Evolutionary conservation across 2,113 vertebrate genomes (phyloP).

Genomic region (Gasterosteus nipponicus): DNA sequence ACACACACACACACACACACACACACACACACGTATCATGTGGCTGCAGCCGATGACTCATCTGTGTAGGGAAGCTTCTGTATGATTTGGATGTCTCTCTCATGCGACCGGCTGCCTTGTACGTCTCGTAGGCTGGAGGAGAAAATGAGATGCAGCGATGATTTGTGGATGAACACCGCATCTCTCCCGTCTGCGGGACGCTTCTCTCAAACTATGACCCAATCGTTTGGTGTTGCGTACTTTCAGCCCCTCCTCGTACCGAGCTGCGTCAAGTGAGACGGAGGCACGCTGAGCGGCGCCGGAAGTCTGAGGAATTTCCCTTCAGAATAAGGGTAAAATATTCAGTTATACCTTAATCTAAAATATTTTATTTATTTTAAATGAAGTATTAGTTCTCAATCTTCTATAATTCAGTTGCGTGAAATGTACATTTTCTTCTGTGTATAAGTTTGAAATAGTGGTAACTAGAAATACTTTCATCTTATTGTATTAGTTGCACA

Average conservation of each 20-base stretch:
- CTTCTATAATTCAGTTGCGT: background rate
- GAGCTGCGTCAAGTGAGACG: background rate
- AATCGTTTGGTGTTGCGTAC: slow-evolving; percentile 68
- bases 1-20: no score
- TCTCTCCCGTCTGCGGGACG: slow-evolving; percentile 64
- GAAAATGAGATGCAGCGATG: background rate
- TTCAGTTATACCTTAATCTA: no score
- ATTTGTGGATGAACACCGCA: slow-evolving; percentile 1
- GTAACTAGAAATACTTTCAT: background rate
- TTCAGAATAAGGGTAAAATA: slow-evolving; percentile 50
- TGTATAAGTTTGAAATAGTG: background rate
- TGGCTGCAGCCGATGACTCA: slow-evolving; percentile 42
- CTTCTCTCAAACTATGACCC: slow-evolving; percentile 70
- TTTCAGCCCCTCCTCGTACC: slow-evolving; percentile 67
- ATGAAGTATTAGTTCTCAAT: background rate
- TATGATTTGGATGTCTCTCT: background rate
- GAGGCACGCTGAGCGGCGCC: background rate
- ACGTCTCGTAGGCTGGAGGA: background rate
- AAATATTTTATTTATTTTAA: background rate
- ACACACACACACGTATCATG: background rate
- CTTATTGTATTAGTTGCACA: background rate
- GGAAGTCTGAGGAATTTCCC: background rate
- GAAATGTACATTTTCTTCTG: background rate
- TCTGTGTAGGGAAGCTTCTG: background rate
- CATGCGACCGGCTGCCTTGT: slow-evolving; percentile 5